phyloP scores from a whole-genome alignment of 2,888 invertebrate genomes.

The Drosophila niveifrons region DNA sequence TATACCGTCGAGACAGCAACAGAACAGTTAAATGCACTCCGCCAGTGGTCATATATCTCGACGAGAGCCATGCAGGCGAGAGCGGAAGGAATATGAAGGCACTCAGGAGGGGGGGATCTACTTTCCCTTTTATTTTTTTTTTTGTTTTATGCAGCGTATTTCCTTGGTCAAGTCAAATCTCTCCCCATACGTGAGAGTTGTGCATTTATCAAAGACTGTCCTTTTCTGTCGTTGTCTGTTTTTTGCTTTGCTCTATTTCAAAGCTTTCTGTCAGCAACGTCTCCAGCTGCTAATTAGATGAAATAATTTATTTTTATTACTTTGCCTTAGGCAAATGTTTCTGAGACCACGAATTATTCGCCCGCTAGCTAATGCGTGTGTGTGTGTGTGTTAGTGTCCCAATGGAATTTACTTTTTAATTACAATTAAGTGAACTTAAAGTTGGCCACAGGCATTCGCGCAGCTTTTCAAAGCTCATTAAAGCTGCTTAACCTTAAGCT shows the following conservation, averaged over 20 bases:
- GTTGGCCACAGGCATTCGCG: slow-evolving; percentile 27
- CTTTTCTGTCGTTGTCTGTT: not conserved
- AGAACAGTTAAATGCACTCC: slow-evolving; percentile 76
- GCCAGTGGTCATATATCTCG: slow-evolving; percentile 59
- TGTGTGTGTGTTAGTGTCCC: slow-evolving; percentile 22
- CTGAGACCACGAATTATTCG: slow-evolving; percentile 40
- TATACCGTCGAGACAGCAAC: slow-evolving; percentile 74
- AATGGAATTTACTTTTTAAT: slow-evolving; percentile 57
- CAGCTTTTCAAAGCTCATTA: slow-evolving; percentile 23
- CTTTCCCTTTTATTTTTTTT: slow-evolving; percentile 50
- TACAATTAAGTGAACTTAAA: slow-evolving; percentile 61
- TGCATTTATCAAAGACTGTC: slow-evolving; percentile 46
- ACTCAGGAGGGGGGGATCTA: not conserved
- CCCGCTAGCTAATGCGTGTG: slow-evolving; percentile 8
- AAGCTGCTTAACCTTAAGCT: slow-evolving; percentile 46
- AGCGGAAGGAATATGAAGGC: not conserved
- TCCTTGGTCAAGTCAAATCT: slow-evolving; percentile 1
- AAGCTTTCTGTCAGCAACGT: slow-evolving; percentile 30
- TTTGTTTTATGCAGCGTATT: not conserved
- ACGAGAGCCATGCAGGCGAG: slow-evolving; percentile 27
- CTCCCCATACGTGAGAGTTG: slow-evolving; percentile 37
- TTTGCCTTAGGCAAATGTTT: slow-evolving; percentile 56
- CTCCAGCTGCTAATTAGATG: slow-evolving; percentile 67
- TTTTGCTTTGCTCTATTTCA: slow-evolving; percentile 18
- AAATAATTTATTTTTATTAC: slow-evolving; percentile 75